Conservation (phyloP, 2,797 vertebrate genomes). For the Micropoecilia bifurca region DNA sequence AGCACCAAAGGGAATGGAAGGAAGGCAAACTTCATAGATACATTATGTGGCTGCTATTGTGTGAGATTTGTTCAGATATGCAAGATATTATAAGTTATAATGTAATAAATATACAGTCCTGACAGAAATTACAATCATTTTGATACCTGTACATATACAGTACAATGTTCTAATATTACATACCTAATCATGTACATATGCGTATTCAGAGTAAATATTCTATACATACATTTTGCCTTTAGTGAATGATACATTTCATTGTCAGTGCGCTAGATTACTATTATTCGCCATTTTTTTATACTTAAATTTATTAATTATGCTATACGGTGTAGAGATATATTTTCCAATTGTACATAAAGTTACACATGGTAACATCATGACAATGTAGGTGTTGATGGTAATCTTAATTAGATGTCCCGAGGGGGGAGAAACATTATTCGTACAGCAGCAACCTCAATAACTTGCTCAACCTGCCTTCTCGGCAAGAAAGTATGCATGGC, state of each 20-base stretch:
- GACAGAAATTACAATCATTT: background rate
- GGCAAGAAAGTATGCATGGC: conserved; percentile 57
- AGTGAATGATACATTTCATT: background rate
- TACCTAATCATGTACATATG: background rate
- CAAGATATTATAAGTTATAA: background rate
- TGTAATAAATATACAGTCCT: background rate
- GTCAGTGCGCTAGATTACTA: background rate
- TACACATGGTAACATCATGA: background rate
- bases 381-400: background rate
- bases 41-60: background rate
- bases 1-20: background rate
- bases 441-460: conserved; percentile 46
- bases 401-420: background rate
- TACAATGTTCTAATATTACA: background rate
- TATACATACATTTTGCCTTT: background rate
- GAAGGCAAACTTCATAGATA: background rate
- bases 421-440: background rate
- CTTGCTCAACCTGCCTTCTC: conserved; percentile 41
- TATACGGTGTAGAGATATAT: background rate
- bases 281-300: background rate
- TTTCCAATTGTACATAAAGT: background rate
- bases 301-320: background rate
- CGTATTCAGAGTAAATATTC: background rate
- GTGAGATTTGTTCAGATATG: background rate
- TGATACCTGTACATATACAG: background rate